A percentile compares a stretch with the other conserved stretches of the same genome.
Evolutionary conservation across 1,140 invertebrate genomes (phyloP).

Genomic region (Conus ventricosus): DNA sequence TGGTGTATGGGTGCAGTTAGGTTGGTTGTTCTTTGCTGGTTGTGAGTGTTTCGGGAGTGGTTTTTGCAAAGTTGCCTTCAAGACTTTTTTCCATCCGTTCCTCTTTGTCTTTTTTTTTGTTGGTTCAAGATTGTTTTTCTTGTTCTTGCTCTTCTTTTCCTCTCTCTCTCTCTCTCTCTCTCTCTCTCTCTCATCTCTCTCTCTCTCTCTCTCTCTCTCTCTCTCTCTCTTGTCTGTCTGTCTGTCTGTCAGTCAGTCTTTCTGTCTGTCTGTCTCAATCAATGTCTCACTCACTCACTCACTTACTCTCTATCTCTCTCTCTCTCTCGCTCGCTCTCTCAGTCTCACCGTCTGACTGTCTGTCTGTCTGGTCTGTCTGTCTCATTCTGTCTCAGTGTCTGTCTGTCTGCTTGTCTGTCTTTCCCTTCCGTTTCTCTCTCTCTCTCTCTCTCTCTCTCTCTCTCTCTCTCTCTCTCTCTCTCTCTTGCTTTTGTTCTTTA

Average conservation of each 20-base stretch:
- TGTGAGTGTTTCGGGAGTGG: no score
- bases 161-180: neutral
- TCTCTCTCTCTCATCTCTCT: neutral
- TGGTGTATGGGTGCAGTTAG: no score
- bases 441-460: no score
- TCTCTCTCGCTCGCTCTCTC: neutral
- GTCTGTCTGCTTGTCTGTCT: no score
- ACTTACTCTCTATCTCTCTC: neutral
- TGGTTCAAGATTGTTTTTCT: neutral
- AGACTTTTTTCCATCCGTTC: slow-evolving; percentile 46
- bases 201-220: neutral
- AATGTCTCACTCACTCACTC: neutral
- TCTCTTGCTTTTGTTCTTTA: neutral
- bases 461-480: no score
- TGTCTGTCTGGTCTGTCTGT: neutral
- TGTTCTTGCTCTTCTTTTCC: neutral
- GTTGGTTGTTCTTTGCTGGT: no score
- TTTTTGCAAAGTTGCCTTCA: no score
- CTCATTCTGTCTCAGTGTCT: neutral
- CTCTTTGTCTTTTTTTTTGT: slow-evolving; percentile 70
- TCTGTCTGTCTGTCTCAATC: neutral
- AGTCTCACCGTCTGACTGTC: neutral
- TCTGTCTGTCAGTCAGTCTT: neutral
- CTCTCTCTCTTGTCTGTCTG: neutral
- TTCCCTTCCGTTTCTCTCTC: no score